Conservation (phyloP, 2,888 invertebrate genomes). For the Pycnomerus fuliginosus region DNA sequence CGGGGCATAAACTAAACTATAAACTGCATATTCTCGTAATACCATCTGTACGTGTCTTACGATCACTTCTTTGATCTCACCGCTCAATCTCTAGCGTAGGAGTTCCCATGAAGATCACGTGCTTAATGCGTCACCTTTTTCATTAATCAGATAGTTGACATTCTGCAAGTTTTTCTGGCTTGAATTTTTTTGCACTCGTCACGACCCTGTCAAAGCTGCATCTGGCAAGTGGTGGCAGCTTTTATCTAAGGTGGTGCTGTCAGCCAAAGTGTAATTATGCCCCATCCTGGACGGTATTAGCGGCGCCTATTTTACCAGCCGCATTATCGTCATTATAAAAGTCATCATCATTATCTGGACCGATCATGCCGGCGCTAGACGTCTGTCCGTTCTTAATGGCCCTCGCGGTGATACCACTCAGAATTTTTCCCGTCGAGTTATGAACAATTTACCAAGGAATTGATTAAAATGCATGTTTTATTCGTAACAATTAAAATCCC, state of each 20-base stretch:
- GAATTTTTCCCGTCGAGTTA: no score
- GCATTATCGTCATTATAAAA: constrained; percentile 53
- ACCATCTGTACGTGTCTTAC: constrained; percentile 18
- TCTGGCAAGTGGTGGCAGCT: constrained; percentile 25
- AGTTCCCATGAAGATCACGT: constrained; percentile 7
- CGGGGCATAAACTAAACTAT: constrained; percentile 12
- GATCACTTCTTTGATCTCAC: constrained; percentile 18
- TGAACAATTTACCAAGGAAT: no score
- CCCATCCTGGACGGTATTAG: constrained; percentile 47
- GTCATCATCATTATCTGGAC: constrained; percentile 53
- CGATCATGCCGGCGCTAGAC: no score
- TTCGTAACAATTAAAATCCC: no score
- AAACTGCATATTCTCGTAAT: constrained; percentile 19
- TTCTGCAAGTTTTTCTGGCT: constrained; percentile 1
- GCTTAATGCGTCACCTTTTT: constrained; percentile 1
- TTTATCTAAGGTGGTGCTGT: constrained; percentile 42
- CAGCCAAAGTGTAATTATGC: constrained; percentile 48
- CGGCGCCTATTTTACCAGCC: constrained; percentile 51
- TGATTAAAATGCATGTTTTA: no score
- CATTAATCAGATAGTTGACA: no score
- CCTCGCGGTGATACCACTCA: no score
- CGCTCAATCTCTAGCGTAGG: constrained; percentile 15
- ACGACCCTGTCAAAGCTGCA: constrained; percentile 2
- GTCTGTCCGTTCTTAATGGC: no score
- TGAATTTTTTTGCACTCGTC: neutral